phyloP scores from a whole-genome alignment of 2,797 vertebrate genomes.

The Cetoscarus ocellatus region DNA sequence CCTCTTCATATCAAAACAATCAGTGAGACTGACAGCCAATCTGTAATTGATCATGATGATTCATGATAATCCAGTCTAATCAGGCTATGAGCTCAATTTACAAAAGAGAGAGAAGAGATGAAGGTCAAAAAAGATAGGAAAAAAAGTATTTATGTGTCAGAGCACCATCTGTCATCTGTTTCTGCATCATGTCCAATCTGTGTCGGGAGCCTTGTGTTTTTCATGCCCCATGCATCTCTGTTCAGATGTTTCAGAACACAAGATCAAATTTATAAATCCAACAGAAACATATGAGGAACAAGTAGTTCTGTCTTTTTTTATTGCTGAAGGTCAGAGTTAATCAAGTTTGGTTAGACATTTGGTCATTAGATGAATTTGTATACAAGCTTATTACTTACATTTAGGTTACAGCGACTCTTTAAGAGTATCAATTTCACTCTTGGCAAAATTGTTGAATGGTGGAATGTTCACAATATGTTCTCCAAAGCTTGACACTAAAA shows the following conservation, averaged over 20 bases:
- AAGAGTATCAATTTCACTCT: too few species aligned
- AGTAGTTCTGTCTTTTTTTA: background rate
- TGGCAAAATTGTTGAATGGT: too few species aligned
- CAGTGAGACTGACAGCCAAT: background rate
- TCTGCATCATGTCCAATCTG: slow-evolving; percentile 24
- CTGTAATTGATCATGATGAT: slow-evolving; percentile 9
- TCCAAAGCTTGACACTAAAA: too few species aligned
- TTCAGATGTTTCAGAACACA: background rate
- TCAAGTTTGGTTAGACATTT: too few species aligned
- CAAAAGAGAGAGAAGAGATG: slow-evolving; percentile 32
- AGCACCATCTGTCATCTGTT: slow-evolving; percentile 24
- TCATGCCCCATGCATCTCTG: slow-evolving; percentile 10
- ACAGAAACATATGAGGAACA: background rate
- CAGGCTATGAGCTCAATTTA: slow-evolving; percentile 4
- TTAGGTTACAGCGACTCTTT: too few species aligned
- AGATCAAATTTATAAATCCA: background rate
- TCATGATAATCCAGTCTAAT: background rate
- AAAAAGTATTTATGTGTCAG: slow-evolving; percentile 4
- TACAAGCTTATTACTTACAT: too few species aligned
- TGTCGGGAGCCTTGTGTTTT: slow-evolving; percentile 6
- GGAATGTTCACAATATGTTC: too few species aligned
- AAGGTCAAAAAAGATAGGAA: slow-evolving; percentile 26
- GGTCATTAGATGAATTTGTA: too few species aligned
- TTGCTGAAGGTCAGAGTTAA: too few species aligned
- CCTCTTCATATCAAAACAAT: background rate